Evolutionary conservation across 2,888 invertebrate species (phyloP), one percentile per base, ranked within the genome.

Genomic region (Rotaria macrura): DNA sequence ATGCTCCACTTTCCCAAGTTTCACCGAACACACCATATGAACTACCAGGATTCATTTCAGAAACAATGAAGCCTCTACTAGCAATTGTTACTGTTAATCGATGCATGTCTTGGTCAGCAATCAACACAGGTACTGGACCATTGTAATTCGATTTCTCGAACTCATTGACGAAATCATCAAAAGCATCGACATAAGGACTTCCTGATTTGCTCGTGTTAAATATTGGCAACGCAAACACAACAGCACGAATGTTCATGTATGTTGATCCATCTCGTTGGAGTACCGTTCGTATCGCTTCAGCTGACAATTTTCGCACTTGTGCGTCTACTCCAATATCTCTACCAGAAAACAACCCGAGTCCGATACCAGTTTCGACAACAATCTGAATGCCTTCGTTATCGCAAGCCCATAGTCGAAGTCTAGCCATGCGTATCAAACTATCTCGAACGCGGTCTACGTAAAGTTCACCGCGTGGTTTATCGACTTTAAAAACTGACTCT

Each of bases 21-120:
- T 79, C 74, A 79, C 74, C 74, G 25, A 79, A 79, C 2, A 79
- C 74, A 79, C 74, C 74, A n/a, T 79, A 43, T 79, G 74, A 79
- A 79, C 43, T 43, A 9, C 40, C 74, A 12, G 74, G 74, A 79
- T 79, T 79, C 12, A 79, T 7, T n/a, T 79, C 74, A 79, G 40
- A 43, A 7, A 79, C 74, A 79, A 4, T 79, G 12, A 25, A 79
- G 12, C 43, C 43, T 12, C 0, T 6, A 12, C 43, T 23, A 79
- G 74, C 74, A 25, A 38, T 23, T 14, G 38, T 23, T 25, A 79
- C 74, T n/a, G 74, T 43, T 23, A 79, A 7, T 43, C 43, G 38
- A 43, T 79, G 74, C 74, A 79, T 79, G 6, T 79, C 74, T 79
- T 79, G 74, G n/a, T 79, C 74, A 43, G n/a, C 43, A 43, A 79